phyloP scores from a whole-genome alignment of 2,888 invertebrate genomes.

The Agonopterix arenella region DNA sequence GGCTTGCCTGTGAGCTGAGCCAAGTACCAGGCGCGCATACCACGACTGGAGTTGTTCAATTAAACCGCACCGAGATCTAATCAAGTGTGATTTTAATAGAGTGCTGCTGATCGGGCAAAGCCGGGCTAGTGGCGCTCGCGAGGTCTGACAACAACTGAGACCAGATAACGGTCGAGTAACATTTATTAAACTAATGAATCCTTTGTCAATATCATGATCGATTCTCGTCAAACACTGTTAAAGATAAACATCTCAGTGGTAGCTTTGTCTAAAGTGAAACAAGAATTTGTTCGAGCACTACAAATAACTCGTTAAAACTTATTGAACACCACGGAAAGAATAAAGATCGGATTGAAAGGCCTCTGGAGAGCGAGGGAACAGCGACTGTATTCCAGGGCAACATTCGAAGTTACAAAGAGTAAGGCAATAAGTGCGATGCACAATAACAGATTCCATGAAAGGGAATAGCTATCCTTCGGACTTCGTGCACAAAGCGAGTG shows the following conservation, averaged over 20 bases:
- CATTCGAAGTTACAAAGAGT: constrained; percentile 38
- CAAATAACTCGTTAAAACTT: constrained; percentile 33
- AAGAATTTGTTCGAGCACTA: constrained; percentile 9
- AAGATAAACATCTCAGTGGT: constrained; percentile 6
- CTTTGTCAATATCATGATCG: constrained; percentile 33
- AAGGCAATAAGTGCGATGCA: constrained; percentile 45
- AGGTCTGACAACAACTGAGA: constrained; percentile 25
- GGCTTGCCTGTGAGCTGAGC: constrained; percentile 24
- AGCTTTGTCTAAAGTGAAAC: constrained; percentile 13
- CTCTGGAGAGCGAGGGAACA: constrained; percentile 21
- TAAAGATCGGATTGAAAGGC: constrained; percentile 29
- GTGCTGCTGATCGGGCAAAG: constrained; percentile 40
- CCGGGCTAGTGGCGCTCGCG: constrained; percentile 12
- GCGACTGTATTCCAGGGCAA: constrained; percentile 26
- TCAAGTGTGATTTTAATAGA: constrained; percentile 68
- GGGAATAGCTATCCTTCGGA: constrained; percentile 32
- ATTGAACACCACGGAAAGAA: constrained; percentile 13
- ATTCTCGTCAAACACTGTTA: constrained; percentile 37
- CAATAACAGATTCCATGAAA: constrained; percentile 57
- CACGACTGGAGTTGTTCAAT: constrained; percentile 51
- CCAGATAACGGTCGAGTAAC: constrained; percentile 36
- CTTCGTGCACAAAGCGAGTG: constrained; percentile 48
- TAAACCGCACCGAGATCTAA: constrained; percentile 59
- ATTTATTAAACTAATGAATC: constrained; percentile 38
- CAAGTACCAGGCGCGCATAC: constrained; percentile 56